Percentiles rank a stretch among this genome's conserved stretches.
phyloP scores from a whole-genome alignment of 1,140 invertebrate genomes.

The Conus betulinus region DNA sequence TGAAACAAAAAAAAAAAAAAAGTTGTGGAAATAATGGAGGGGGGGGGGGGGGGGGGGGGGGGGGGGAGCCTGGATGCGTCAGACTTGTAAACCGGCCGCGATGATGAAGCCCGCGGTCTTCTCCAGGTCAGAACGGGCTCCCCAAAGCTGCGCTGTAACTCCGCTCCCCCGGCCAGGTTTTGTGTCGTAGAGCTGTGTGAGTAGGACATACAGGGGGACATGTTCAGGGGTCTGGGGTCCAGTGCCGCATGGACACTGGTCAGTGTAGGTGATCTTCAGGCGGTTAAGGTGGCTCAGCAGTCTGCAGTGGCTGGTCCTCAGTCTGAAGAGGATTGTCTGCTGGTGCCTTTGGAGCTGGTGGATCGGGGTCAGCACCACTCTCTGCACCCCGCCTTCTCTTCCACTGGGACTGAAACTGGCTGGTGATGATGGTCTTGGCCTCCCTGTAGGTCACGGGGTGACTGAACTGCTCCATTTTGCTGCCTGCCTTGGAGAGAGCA shows the following conservation, averaged over 20 bases:
- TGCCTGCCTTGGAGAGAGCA: conserved; percentile 8
- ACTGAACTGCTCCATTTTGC: conserved; percentile 11
- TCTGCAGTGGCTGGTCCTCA: not conserved
- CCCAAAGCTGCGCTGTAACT: not conserved
- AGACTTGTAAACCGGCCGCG: not conserved
- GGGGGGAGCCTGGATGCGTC: not conserved
- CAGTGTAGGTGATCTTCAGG: not conserved
- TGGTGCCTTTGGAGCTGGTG: conserved; percentile 2
- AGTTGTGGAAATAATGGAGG: too few species aligned
- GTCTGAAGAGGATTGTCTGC: conserved; percentile 17
- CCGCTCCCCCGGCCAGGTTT: not conserved
- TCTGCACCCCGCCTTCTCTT: conserved; percentile 9
- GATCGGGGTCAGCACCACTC: conserved; percentile 2
- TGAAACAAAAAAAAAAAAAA: too few species aligned
- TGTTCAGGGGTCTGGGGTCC: not conserved
- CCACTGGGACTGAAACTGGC: conserved; percentile 3
- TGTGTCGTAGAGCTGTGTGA: not conserved
- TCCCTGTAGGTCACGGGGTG: conserved; percentile 12
- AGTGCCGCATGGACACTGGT: not conserved
- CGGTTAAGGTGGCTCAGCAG: conserved; percentile 15
- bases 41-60: too few species aligned
- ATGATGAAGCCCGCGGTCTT: conserved; percentile 1
- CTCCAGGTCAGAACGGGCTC: not conserved
- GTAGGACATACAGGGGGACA: not conserved
- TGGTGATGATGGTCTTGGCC: not conserved